A percentile compares a stretch with the other conserved stretches of the same genome.
phyloP scores from a whole-genome alignment of 2,888 invertebrate species.

The Corythucha ciliata region DNA sequence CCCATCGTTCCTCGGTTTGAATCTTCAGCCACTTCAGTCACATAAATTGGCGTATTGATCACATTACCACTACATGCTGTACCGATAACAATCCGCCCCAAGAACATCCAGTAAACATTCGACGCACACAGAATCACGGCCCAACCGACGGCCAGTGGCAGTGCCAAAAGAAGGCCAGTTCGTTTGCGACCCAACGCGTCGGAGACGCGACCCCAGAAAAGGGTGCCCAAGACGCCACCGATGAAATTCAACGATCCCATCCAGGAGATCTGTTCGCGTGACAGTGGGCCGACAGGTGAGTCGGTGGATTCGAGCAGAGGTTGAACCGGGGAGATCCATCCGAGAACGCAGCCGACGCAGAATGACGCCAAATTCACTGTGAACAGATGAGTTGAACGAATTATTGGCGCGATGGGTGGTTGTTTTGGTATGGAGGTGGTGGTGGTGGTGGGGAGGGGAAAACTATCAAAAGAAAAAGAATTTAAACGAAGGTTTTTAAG shows the following conservation, averaged over 20 bases:
- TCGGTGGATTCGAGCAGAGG: constrained; percentile 42
- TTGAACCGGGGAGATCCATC: constrained; percentile 52
- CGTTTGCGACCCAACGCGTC: constrained; percentile 48
- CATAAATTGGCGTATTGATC: constrained; percentile 51
- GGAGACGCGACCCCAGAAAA: constrained; percentile 44
- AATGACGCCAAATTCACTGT: constrained; percentile 49
- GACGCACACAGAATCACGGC: constrained; percentile 46
- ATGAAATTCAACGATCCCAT: constrained; percentile 49
- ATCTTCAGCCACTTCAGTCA: constrained; percentile 54
- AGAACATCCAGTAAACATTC: constrained; percentile 43
- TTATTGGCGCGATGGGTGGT: no score
- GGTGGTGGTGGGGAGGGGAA: no score
- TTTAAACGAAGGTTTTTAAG: no score
- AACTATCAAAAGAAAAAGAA: no score
- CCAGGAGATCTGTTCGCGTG: constrained; percentile 46
- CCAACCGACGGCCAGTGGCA: constrained; percentile 53
- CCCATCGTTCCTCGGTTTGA: constrained; percentile 48
- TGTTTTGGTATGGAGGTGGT: no score
- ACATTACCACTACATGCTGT: constrained; percentile 48
- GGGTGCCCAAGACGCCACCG: constrained; percentile 47
- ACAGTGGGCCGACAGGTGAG: constrained; percentile 46
- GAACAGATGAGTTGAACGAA: constrained; percentile 7
- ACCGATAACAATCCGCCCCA: constrained; percentile 51
- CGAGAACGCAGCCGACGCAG: constrained; percentile 49
- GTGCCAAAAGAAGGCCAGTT: constrained; percentile 43